Evolutionary conservation across 2,888 invertebrate species (phyloP), one percentile per base, ranked within the genome.

Genomic region (Alcis repandata): DNA sequence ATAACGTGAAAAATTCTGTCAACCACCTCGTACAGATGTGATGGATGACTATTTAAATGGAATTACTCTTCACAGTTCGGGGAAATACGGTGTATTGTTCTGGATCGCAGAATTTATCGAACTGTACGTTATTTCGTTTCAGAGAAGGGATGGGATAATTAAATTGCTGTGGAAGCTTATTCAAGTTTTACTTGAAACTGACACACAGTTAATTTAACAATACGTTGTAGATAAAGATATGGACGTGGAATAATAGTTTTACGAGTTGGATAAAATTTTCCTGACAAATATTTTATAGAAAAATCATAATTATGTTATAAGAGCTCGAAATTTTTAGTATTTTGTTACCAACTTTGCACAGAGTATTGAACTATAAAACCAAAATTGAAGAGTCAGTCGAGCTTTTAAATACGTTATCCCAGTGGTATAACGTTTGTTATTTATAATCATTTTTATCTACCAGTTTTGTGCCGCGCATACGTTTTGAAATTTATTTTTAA

Each of bases 11-110:
- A 32, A 49, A 49, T 32, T n/a, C 8, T 46, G 17, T 10, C 48
- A 17, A 6, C 8, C 0, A 27, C 22, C n/a, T 20, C 43, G 43
- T 46, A 27, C 15, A 49, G 17, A 15, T n/a, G 32, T 49, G 51
- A 51, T 51, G 36, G 51, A 51, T 51, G 51, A 51, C 36, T 64
- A 68, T 63, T 71, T 60, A 67, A 63, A 62, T 60, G 40, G 27
- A 59, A 59, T 49, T 27, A 8, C 32, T 41, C 17, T 43, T 10
- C 20, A 20, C 43, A 43, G 27, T 43, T 52, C 20, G 27, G 15
- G 19, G 40, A 57, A 41, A 17, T 19, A 20, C 20, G 45, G 48
- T 17, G 38, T 46, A 38, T 63, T 45, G 45, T 64, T 49, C 1
- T 11, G 6, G 32, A 32, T 32, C 32, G 11, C 27, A 49, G 17